Percentiles rank a stretch among this genome's conserved stretches.
Conservation (phyloP, 2,888 invertebrate genomes). For the Agrotis clavis region DNA sequence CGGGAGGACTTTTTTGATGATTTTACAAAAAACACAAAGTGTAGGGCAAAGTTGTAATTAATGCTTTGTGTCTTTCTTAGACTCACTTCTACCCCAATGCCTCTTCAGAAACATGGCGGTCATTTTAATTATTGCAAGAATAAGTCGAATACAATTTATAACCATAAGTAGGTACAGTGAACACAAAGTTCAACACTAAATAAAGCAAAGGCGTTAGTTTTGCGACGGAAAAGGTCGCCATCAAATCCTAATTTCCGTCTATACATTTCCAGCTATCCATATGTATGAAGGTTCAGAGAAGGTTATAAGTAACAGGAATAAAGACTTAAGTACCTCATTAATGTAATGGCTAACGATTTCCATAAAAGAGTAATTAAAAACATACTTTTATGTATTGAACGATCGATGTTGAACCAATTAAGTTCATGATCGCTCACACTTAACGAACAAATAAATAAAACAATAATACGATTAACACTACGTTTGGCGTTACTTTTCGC, state of each 20-base stretch:
- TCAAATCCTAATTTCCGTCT: slow-evolving; percentile 20
- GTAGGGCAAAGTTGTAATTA: too few relatives aligned
- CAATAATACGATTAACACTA: too few relatives aligned
- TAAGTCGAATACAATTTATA: background rate
- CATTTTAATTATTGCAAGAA: background rate
- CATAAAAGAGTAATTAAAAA: slow-evolving; percentile 33
- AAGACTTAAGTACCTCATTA: slow-evolving; percentile 37
- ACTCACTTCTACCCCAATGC: background rate
- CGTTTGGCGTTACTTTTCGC: too few relatives aligned
- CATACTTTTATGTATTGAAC: slow-evolving; percentile 17
- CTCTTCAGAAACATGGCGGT: background rate
- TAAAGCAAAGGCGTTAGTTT: background rate
- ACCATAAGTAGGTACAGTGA: background rate
- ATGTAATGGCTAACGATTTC: slow-evolving; percentile 34
- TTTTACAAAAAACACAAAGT: too few relatives aligned
- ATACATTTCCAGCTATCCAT: slow-evolving; percentile 20
- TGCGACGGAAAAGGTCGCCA: slow-evolving; percentile 15
- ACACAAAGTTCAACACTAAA: slow-evolving; percentile 20
- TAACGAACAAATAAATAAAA: slow-evolving; percentile 22
- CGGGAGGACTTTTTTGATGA: too few relatives aligned
- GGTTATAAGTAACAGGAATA: slow-evolving; percentile 15
- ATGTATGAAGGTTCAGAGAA: slow-evolving; percentile 34
- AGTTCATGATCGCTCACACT: slow-evolving; percentile 19
- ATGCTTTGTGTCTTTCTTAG: background rate
- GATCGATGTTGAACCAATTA: slow-evolving; percentile 22